Evolutionary conservation across 2,113 vertebrate species (phyloP).

Genomic region (Haemorhous mexicanus): DNA sequence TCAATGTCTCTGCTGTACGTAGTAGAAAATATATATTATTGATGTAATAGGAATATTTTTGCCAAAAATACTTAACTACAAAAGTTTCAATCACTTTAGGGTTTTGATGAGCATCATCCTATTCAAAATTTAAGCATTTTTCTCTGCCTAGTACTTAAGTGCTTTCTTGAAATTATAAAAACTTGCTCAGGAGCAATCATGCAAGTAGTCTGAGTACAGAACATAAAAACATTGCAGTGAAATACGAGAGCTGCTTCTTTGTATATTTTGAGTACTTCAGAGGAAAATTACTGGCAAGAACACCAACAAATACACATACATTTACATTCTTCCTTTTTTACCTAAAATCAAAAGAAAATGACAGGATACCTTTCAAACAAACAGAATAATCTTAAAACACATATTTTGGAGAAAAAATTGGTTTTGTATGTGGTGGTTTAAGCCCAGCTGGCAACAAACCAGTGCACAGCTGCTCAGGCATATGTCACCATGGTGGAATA

Average conservation of each 20-base stretch:
- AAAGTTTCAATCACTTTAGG: background rate
- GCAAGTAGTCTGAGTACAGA: background rate
- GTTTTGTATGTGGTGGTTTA: background rate
- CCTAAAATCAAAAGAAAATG: background rate
- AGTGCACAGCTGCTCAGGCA: background rate
- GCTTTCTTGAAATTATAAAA: background rate
- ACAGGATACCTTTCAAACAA: background rate
- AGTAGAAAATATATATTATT: slow-evolving; percentile 27
- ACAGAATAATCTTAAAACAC: background rate
- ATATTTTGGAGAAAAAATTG: background rate
- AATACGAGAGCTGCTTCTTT: background rate
- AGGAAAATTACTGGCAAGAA: background rate
- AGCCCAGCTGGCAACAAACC: background rate
- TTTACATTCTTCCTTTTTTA: background rate
- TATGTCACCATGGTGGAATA: background rate
- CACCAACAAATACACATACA: background rate
- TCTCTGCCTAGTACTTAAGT: background rate
- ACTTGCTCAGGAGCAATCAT: background rate
- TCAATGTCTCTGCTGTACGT: background rate
- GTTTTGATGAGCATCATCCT: background rate
- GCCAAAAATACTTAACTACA: background rate
- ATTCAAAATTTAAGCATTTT: background rate
- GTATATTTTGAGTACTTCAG: background rate
- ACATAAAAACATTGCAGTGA: background rate
- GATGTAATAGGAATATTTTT: background rate